A percentile compares a stretch with the other conserved stretches of the same genome.
Evolutionary conservation across 2,888 invertebrate species (phyloP).

Genomic region (Anarsia innoxiella): DNA sequence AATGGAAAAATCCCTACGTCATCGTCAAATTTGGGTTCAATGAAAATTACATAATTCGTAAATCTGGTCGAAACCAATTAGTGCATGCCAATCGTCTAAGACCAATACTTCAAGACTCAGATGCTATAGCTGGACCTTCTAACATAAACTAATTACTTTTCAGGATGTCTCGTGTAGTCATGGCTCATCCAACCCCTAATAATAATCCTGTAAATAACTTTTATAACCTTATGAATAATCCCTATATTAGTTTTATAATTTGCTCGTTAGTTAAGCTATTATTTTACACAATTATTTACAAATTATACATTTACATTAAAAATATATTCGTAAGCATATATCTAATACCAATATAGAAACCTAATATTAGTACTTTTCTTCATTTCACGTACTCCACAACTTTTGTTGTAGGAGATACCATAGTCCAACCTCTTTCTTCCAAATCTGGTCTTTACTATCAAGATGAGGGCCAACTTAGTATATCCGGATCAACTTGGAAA

Average conservation of each 20-base stretch:
- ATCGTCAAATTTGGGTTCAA: constrained; percentile 25
- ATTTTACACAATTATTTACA: constrained; percentile 16
- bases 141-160: background rate
- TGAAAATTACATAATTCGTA: constrained; percentile 22
- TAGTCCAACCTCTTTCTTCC: constrained; percentile 14
- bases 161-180: background rate
- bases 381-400: constrained; percentile 7
- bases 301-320: constrained; percentile 11
- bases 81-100: constrained; percentile 24
- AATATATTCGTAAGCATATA: constrained; percentile 1
- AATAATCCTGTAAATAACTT: too few relatives aligned
- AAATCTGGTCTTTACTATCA: constrained; percentile 19
- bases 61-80: constrained; percentile 17
- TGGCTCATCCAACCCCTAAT: background rate
- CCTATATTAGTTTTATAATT: constrained; percentile 18
- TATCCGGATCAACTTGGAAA: constrained; percentile 22
- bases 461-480: constrained; percentile 15
- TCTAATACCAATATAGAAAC: background rate
- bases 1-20: constrained; percentile 30
- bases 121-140: too few relatives aligned
- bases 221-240: constrained; percentile 16
- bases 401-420: background rate
- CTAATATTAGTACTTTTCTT: background rate
- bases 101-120: constrained; percentile 23
- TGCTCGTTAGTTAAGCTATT: constrained; percentile 17